These are phyloP conservation scores for Podiceps cristatus DNA, from an alignment of 2,113 vertebrate genomes.

Conservation along the genomic window DNA sequence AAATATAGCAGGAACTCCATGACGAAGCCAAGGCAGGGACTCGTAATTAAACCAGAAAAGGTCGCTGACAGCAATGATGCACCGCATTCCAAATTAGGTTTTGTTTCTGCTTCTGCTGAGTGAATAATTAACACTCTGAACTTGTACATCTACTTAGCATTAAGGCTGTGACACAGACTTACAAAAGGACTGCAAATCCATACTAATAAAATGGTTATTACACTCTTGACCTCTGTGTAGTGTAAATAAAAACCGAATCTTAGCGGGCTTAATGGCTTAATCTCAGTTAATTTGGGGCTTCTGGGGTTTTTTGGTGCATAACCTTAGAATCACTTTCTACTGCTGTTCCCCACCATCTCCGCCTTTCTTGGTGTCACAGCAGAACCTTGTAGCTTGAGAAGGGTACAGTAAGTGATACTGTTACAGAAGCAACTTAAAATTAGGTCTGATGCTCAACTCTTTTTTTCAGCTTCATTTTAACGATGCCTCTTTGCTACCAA, in stretches of 20 bases:
- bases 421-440: not conserved
- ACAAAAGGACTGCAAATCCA: not conserved
- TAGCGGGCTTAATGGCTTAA: not conserved
- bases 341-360: not conserved
- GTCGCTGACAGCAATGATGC: not conserved
- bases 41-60: constrained; percentile 9
- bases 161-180: not conserved
- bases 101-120: not conserved
- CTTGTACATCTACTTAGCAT: not conserved
- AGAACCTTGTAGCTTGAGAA: not conserved
- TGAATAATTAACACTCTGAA: not conserved
- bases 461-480: not conserved
- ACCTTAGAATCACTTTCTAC: not conserved
- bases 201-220: not conserved
- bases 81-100: not conserved
- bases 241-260: not conserved
- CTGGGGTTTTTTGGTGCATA: not conserved
- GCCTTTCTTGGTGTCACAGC: not conserved
- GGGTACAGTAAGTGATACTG: not conserved
- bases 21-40: not conserved
- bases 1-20: not conserved
- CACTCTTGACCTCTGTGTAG: not conserved
- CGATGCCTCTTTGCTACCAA: not conserved
- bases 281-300: not conserved
- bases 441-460: not conserved